These are phyloP conservation scores for Halictus ligatus DNA, from an alignment of 2,888 invertebrate genomes.

Conservation along the genomic window DNA sequence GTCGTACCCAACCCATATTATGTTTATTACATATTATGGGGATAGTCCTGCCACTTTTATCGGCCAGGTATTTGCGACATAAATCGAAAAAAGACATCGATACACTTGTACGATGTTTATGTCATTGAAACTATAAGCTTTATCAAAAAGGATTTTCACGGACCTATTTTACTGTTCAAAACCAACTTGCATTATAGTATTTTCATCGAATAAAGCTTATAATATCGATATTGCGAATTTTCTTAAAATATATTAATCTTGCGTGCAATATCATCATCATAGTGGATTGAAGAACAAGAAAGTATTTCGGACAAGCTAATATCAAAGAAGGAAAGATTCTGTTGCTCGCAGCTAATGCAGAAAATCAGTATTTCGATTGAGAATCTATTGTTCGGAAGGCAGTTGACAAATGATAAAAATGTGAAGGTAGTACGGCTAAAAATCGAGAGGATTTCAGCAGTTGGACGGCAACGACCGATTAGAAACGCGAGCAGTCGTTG, in stretches of 20 bases:
- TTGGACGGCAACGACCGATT: not conserved
- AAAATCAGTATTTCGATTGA: not conserved
- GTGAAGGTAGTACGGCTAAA: not conserved
- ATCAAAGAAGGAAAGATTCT: not conserved
- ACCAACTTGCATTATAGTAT: too few species aligned
- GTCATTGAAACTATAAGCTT: too few species aligned
- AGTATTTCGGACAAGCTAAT: not conserved
- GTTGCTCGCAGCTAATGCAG: not conserved
- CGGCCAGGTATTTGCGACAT: too few species aligned
- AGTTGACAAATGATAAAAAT: not conserved
- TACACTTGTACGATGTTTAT: not conserved
- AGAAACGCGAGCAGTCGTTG: conserved; percentile 9
- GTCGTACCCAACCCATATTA: too few species aligned
- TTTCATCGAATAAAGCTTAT: not conserved
- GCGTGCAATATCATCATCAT: not conserved
- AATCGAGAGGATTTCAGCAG: not conserved
- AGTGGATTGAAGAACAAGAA: too few species aligned
- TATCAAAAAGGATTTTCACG: too few species aligned
- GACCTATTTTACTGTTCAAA: too few species aligned
- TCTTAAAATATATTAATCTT: not conserved
- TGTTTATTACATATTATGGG: too few species aligned
- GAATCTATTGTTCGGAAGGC: not conserved
- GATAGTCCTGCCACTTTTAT: too few species aligned
- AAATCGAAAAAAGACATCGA: not conserved
- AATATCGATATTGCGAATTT: not conserved